These are phyloP conservation scores for Pangasius larnaudii DNA, from an alignment of 2,797 vertebrate species.

Conservation along the genomic window DNA sequence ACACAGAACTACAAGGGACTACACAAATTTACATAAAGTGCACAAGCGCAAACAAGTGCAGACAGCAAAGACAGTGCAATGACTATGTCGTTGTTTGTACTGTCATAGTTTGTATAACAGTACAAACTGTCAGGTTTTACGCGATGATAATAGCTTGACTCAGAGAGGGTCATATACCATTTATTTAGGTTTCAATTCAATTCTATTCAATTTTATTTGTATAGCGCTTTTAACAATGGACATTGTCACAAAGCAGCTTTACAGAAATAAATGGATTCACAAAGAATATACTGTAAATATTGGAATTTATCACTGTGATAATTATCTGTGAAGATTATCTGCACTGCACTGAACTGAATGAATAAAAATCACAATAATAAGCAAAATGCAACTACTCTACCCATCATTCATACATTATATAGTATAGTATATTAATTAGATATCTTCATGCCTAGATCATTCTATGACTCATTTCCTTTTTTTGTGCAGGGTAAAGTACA, in stretches of 20 bases:
- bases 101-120: too few relatives aligned
- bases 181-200: background rate
- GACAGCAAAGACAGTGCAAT: too few relatives aligned
- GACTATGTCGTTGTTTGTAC: too few relatives aligned
- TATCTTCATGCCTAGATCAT: background rate
- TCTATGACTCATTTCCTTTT: conserved; percentile 25
- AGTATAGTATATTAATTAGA: background rate
- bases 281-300: too few relatives aligned
- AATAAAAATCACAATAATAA: background rate
- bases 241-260: too few relatives aligned
- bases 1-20: too few relatives aligned
- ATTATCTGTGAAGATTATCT: background rate
- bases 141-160: background rate
- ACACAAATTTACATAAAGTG: too few relatives aligned
- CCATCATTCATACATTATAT: background rate
- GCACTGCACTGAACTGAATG: background rate
- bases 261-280: too few relatives aligned
- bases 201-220: too few relatives aligned
- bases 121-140: background rate
- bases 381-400: background rate
- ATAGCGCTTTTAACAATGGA: too few relatives aligned
- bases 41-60: too few relatives aligned
- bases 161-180: background rate
- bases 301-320: too few relatives aligned
- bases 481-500: conserved; percentile 16